These are phyloP conservation scores for Gyrodactylus salaris DNA, from an alignment of 1,140 invertebrate genomes.

Conservation along the genomic window DNA sequence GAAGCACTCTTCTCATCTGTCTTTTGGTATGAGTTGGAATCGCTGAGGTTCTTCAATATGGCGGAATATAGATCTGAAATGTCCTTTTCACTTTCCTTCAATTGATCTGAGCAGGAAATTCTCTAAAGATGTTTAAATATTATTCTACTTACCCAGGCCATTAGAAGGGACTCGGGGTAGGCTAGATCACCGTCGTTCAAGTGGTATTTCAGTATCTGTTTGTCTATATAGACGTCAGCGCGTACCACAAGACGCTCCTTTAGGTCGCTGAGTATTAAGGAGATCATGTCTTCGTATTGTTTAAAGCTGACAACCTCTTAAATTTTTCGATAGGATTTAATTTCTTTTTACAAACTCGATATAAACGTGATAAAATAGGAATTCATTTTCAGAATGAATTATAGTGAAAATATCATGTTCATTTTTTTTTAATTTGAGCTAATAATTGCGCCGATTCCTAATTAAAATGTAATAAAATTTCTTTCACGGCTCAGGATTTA, in stretches of 20 bases:
- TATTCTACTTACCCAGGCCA: constrained; percentile 36
- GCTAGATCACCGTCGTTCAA: constrained; percentile 71
- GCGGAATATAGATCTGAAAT: background rate
- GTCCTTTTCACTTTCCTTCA: background rate
- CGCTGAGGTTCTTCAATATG: no score
- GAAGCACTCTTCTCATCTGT: background rate
- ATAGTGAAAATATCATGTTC: no score
- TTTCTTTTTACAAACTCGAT: no score
- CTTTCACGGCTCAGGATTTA: no score
- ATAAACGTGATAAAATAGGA: no score
- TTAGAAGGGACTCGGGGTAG: constrained; percentile 76
- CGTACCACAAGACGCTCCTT: constrained; percentile 80
- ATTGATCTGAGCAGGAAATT: background rate
- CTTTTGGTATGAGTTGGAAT: background rate
- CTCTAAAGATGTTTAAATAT: background rate
- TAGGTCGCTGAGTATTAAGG: constrained; percentile 63
- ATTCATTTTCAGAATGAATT: no score
- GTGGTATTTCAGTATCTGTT: constrained; percentile 44
- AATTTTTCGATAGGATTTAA: no score
- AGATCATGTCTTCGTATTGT: constrained; percentile 32
- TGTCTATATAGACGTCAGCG: constrained; percentile 59
- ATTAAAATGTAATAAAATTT: no score
- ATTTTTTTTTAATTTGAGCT: no score
- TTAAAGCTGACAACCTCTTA: background rate
- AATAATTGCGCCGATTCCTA: no score